A percentile compares a stretch with the other conserved stretches of the same genome.
These are phyloP conservation scores for Orchesellides sinensis DNA, from an alignment of 2,888 invertebrate species.

Conservation along the genomic window DNA sequence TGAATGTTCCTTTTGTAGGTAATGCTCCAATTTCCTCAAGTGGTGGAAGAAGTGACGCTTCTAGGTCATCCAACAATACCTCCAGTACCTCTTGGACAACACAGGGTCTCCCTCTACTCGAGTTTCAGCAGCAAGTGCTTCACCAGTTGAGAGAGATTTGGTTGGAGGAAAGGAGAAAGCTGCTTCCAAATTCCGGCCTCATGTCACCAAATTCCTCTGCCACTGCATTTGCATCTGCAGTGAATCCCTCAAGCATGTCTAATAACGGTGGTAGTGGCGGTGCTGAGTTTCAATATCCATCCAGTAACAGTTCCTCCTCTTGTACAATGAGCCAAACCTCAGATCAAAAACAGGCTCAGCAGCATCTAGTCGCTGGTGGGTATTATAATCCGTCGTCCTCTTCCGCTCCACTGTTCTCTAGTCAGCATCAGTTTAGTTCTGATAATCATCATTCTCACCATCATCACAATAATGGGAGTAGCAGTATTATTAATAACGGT, in stretches of 20 bases:
- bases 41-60: background rate
- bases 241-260: slow-evolving; percentile 45
- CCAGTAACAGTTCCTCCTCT: background rate
- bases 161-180: slow-evolving; percentile 67
- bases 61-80: slow-evolving; percentile 49
- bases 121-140: slow-evolving; percentile 67
- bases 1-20: slow-evolving; percentile 22
- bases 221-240: background rate
- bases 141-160: slow-evolving; percentile 67
- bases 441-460: too few relatives aligned
- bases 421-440: slow-evolving; percentile 19
- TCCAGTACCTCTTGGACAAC: slow-evolving; percentile 53
- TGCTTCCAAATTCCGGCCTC: slow-evolving; percentile 1
- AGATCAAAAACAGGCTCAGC: background rate
- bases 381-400: slow-evolving; percentile 25
- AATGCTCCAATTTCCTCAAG: background rate
- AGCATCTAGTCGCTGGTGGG: slow-evolving; percentile 11
- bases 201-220: slow-evolving; percentile 7
- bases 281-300: slow-evolving; percentile 22
- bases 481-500: too few relatives aligned
- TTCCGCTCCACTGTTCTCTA: slow-evolving; percentile 22
- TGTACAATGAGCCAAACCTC: background rate
- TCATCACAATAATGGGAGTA: too few relatives aligned
- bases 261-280: slow-evolving; percentile 26
- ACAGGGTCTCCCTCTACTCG: slow-evolving; percentile 65